Conservation (phyloP, 1,140 invertebrate species). For the Mactra quadrangularis region DNA sequence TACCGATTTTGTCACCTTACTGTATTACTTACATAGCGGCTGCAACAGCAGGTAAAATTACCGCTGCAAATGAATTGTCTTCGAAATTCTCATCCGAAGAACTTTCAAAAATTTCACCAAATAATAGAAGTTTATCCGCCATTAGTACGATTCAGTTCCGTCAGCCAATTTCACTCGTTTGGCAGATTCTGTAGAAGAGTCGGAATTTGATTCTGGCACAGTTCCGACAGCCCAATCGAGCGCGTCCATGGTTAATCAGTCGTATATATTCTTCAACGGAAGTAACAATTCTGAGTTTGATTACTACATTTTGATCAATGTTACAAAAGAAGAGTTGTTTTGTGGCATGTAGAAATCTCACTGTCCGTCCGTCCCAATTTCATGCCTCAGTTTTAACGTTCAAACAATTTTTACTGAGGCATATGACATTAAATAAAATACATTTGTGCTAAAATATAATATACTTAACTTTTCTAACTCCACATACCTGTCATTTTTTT, state of each 20-base stretch:
- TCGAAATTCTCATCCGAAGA: slow-evolving; percentile 27
- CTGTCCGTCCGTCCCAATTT: no score
- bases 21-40: slow-evolving; percentile 31
- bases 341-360: no score
- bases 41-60: slow-evolving; percentile 21
- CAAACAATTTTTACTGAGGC: no score
- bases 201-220: slow-evolving; percentile 55
- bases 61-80: neutral
- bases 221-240: slow-evolving; percentile 57
- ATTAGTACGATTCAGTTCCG: slow-evolving; percentile 36
- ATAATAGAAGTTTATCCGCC: slow-evolving; percentile 9
- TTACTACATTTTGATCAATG: no score
- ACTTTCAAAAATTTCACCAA: slow-evolving; percentile 18
- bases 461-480: no score
- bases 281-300: no score
- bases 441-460: no score
- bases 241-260: slow-evolving; percentile 22
- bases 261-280: no score
- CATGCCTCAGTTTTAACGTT: no score
- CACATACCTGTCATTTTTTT: no score
- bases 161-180: slow-evolving; percentile 51
- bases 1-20: slow-evolving; percentile 12
- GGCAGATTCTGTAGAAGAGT: slow-evolving; percentile 52
- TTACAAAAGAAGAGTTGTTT: no score
- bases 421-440: no score